Evolutionary conservation across 2,888 invertebrate genomes (phyloP).

Genomic region (Beris morrisii): DNA sequence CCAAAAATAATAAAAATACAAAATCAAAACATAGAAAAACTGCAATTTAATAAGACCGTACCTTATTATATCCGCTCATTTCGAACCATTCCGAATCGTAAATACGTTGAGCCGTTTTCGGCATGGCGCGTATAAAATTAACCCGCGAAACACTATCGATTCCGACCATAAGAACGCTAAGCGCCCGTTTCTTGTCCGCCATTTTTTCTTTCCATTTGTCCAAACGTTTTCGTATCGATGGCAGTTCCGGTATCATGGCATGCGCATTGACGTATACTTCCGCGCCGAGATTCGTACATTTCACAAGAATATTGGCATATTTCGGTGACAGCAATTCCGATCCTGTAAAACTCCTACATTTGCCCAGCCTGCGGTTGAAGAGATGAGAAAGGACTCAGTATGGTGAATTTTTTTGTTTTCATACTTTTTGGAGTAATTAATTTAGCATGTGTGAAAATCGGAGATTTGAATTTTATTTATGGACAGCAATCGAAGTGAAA

Average conservation of each 20-base stretch:
- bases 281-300: slow-evolving; percentile 54
- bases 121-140: slow-evolving; percentile 76
- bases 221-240: slow-evolving; percentile 58
- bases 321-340: slow-evolving; percentile 45
- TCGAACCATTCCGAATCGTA: slow-evolving; percentile 70
- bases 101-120: slow-evolving; percentile 70
- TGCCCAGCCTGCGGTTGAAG: slow-evolving; percentile 9
- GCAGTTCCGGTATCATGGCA: slow-evolving; percentile 59
- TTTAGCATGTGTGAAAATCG: too few species aligned
- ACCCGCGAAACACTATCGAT: slow-evolving; percentile 83
- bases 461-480: too few species aligned
- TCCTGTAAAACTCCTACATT: slow-evolving; percentile 1
- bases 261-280: slow-evolving; percentile 58
- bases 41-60: slow-evolving; percentile 43
- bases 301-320: slow-evolving; percentile 59
- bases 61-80: slow-evolving; percentile 73
- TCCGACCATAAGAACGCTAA: slow-evolving; percentile 77
- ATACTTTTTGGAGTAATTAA: too few species aligned
- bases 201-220: slow-evolving; percentile 44
- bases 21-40: not conserved
- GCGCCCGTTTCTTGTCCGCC: slow-evolving; percentile 48
- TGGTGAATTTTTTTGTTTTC: not conserved
- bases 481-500: too few species aligned
- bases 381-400: not conserved
- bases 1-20: not conserved